These are phyloP conservation scores for Ethmia dodecea DNA, from an alignment of 2,888 invertebrate species.

Conservation along the genomic window DNA sequence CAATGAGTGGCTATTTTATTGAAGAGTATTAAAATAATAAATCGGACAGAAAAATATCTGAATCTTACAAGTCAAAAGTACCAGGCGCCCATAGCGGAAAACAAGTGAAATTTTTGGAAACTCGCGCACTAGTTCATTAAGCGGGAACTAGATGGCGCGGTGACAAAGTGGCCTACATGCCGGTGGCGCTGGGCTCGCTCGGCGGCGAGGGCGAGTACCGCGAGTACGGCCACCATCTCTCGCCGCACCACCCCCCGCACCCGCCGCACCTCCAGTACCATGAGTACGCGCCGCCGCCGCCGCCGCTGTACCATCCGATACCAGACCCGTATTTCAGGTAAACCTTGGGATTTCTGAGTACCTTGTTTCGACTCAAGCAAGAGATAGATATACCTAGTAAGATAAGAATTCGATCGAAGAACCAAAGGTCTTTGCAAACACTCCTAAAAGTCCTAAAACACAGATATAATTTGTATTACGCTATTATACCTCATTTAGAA, in stretches of 20 bases:
- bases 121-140: slow-evolving; percentile 17
- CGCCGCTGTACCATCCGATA: slow-evolving; percentile 60
- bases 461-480: too few species aligned
- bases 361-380: too few species aligned
- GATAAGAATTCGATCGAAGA: too few species aligned
- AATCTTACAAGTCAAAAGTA: background rate
- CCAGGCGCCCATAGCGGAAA: slow-evolving; percentile 15
- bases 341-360: slow-evolving; percentile 16
- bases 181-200: slow-evolving; percentile 80
- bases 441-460: too few species aligned
- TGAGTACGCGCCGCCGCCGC: slow-evolving; percentile 79
- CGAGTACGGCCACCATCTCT: slow-evolving; percentile 66
- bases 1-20: too few species aligned
- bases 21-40: background rate
- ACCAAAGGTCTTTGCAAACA: too few species aligned
- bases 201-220: slow-evolving; percentile 81
- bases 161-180: slow-evolving; percentile 82
- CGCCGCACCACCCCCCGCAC: slow-evolving; percentile 63
- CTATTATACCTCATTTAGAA: too few species aligned
- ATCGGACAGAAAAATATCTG: background rate
- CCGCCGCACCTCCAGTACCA: slow-evolving; percentile 55
- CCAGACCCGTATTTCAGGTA: slow-evolving; percentile 71
- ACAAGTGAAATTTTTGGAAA: slow-evolving; percentile 8
- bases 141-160: slow-evolving; percentile 62
- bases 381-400: too few species aligned